Evolutionary conservation across 2,113 vertebrate genomes (phyloP).

Genomic region (Petrocephalus microphthalmus): DNA sequence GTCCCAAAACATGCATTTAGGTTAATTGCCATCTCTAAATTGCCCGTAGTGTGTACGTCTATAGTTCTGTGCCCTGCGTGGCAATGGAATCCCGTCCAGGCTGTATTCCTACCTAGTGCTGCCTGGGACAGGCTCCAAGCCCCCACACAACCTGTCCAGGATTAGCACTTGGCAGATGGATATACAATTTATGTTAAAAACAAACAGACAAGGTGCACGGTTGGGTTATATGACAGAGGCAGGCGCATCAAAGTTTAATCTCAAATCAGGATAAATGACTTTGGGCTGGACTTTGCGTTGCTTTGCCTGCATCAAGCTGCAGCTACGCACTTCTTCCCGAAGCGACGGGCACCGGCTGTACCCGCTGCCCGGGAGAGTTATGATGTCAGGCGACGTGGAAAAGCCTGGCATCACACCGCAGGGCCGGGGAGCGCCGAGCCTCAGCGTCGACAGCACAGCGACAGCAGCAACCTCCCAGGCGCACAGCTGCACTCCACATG

Average conservation of each 20-base stretch:
- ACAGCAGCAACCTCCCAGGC: constrained; percentile 39
- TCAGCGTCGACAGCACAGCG: constrained; percentile 41
- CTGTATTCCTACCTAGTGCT: not conserved
- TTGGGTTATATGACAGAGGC: not conserved
- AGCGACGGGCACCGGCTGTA: not conserved
- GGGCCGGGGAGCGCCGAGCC: constrained; percentile 36
- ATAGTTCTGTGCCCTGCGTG: not conserved
- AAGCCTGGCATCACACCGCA: too few relatives aligned
- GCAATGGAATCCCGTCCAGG: not conserved
- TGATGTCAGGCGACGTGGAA: not conserved
- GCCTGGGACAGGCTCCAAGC: not conserved
- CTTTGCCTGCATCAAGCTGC: not conserved
- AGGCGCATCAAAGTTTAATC: not conserved
- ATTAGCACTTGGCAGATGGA: not conserved
- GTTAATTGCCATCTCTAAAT: not conserved
- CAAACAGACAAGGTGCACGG: not conserved
- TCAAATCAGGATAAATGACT: not conserved
- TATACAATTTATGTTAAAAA: constrained; percentile 4
- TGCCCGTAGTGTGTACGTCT: not conserved
- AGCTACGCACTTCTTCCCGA: not conserved
- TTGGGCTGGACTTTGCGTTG: constrained; percentile 30
- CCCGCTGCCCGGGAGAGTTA: not conserved
- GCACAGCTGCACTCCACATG: constrained; percentile 65
- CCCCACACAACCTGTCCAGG: not conserved
- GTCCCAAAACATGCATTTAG: not conserved